Conservation (phyloP, 2,797 vertebrate genomes). For the Ispidina picta region DNA sequence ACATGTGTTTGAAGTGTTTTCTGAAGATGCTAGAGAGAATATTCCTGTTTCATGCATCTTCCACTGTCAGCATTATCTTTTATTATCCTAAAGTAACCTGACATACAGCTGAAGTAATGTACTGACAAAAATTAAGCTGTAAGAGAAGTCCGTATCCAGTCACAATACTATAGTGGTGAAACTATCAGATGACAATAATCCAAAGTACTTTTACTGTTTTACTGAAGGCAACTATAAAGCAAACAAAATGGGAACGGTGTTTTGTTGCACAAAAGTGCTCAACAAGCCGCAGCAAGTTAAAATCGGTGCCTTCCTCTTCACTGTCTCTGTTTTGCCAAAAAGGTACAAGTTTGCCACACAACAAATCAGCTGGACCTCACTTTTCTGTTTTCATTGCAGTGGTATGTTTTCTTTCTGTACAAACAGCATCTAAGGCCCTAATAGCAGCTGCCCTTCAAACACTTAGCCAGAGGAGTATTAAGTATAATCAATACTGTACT, state of each 20-base stretch:
- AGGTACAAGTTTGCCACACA: not conserved
- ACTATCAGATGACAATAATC: not conserved
- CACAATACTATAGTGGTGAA: not conserved
- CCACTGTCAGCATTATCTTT: not conserved
- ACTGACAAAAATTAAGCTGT: not conserved
- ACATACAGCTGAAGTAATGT: not conserved
- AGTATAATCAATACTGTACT: not conserved
- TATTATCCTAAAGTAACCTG: not conserved
- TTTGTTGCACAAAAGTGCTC: not conserved
- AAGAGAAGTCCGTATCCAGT: not conserved
- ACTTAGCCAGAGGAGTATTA: not conserved
- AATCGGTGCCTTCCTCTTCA: not conserved
- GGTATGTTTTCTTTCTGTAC: not conserved
- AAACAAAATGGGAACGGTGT: not conserved
- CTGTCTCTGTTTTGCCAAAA: not conserved
- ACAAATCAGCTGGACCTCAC: not conserved
- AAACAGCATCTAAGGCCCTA: not conserved
- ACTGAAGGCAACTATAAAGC: not conserved
- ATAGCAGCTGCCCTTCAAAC: not conserved
- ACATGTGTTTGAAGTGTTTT: not conserved
- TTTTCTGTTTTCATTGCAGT: not conserved
- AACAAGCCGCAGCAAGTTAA: not conserved
- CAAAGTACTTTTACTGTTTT: not conserved
- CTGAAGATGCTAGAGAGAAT: not conserved
- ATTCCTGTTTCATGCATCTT: not conserved